Conservation (phyloP, 2,113 vertebrate species). For the Dasyprocta punctata region DNA sequence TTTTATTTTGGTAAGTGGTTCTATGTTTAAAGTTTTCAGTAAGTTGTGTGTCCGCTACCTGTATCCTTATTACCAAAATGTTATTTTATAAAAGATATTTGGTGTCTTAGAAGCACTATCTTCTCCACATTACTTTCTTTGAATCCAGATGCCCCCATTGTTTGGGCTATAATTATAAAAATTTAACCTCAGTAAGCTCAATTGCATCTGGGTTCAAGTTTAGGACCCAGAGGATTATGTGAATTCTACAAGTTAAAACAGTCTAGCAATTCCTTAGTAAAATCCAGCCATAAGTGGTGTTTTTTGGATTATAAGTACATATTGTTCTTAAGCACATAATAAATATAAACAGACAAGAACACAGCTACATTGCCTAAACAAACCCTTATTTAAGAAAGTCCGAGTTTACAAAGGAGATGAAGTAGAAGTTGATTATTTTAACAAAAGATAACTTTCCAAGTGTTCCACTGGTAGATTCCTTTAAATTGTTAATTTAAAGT, state of each 20-base stretch:
- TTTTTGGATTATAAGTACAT: not conserved
- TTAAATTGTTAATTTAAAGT: not conserved
- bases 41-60: not conserved
- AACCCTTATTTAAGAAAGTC: not conserved
- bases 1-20: not conserved
- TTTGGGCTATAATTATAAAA: not conserved
- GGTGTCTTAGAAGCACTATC: not conserved
- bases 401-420: not conserved
- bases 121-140: slow-evolving; percentile 5
- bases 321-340: not conserved
- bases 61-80: not conserved
- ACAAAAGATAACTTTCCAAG: not conserved
- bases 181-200: not conserved
- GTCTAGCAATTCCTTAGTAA: not conserved
- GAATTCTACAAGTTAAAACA: not conserved
- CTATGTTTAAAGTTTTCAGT: not conserved
- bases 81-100: slow-evolving; percentile 21
- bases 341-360: not conserved
- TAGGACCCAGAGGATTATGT: not conserved
- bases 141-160: not conserved
- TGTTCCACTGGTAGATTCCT: not conserved
- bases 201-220: not conserved
- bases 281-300: not conserved
- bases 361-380: not conserved
- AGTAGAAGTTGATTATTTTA: not conserved